A percentile compares a stretch with the other conserved stretches of the same genome.
Evolutionary conservation across 1,140 invertebrate species (phyloP).

Genomic region (Apis cerana): DNA sequence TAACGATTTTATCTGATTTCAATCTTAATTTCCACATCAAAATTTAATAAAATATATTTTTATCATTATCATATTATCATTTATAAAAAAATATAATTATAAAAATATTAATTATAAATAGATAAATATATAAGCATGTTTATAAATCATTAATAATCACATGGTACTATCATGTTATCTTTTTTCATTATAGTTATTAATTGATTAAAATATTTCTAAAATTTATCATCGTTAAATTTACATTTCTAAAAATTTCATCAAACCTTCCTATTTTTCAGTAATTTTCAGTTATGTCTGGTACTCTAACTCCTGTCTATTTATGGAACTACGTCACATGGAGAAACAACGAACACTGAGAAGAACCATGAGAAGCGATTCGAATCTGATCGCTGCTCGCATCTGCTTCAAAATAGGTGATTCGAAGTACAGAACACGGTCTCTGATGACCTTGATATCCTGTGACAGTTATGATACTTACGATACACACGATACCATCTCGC

Average conservation of each 20-base stretch:
- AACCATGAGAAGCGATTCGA: conserved; percentile 17
- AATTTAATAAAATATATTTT: background rate
- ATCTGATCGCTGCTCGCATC: background rate
- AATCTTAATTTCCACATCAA: too few species aligned
- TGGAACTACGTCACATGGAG: conserved; percentile 36
- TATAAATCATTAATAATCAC: too few species aligned
- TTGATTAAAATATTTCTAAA: background rate
- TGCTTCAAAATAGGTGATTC: conserved; percentile 10
- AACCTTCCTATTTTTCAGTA: conserved; percentile 28
- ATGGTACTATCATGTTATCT: too few species aligned
- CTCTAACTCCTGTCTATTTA: conserved; percentile 54
- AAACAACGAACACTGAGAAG: conserved; percentile 18
- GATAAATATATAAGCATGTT: too few species aligned
- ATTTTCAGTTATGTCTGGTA: conserved; percentile 65
- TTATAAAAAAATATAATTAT: too few species aligned
- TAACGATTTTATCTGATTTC: too few species aligned
- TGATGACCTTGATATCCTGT: conserved; percentile 45
- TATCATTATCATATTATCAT: too few species aligned
- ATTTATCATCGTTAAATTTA: background rate
- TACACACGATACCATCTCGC: conserved; percentile 24
- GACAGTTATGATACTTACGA: conserved; percentile 47
- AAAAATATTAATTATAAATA: too few species aligned
- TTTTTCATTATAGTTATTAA: too few species aligned
- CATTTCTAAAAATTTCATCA: background rate
- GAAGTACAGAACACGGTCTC: conserved; percentile 43